A percentile compares a stretch with the other conserved stretches of the same genome.
phyloP scores from a whole-genome alignment of 2,113 vertebrate genomes.

The Lynx canadensis region DNA sequence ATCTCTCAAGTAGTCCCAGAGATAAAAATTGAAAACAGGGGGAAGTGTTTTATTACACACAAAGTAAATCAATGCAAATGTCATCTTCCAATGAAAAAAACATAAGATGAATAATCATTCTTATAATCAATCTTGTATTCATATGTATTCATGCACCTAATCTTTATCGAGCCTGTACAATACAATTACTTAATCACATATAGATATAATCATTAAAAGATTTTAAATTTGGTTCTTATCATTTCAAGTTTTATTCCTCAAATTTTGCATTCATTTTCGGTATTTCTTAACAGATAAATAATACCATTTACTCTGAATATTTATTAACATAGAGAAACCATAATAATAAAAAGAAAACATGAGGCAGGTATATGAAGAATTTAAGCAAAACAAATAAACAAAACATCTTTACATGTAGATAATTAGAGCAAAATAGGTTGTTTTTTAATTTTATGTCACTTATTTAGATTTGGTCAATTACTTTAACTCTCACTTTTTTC shows the following conservation, averaged over 20 bases:
- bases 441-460: neutral
- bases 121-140: neutral
- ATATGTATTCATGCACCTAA: neutral
- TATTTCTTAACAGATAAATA: constrained; percentile 25
- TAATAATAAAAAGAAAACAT: neutral
- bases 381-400: neutral
- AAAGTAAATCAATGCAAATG: neutral
- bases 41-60: neutral
- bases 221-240: constrained; percentile 7
- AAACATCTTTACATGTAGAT: neutral
- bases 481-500: neutral
- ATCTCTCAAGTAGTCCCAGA: neutral
- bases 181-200: neutral
- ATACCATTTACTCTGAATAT: neutral
- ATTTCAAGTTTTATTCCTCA: constrained; percentile 38
- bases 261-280: neutral
- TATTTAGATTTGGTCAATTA: constrained; percentile 21
- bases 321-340: neutral
- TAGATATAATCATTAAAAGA: neutral
- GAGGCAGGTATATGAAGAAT: neutral
- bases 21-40: neutral
- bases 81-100: neutral
- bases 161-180: neutral
- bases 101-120: neutral
- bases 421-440: neutral